These are phyloP conservation scores for Campoletis sonorensis DNA, from an alignment of 1,140 invertebrate species.

Conservation along the genomic window DNA sequence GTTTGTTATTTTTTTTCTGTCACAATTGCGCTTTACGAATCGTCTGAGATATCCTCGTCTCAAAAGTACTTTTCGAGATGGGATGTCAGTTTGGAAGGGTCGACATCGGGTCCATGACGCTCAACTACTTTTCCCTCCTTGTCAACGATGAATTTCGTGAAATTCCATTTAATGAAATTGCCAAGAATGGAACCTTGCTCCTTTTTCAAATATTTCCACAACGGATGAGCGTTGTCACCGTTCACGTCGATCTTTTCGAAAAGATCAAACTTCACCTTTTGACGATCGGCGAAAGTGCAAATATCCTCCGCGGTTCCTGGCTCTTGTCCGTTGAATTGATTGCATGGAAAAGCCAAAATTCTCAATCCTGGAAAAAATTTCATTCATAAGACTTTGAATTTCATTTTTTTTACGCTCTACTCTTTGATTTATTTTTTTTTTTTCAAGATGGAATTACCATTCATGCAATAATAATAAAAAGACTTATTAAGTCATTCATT, in stretches of 20 bases:
- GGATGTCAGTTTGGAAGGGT: constrained; percentile 83
- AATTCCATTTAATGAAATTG: constrained; percentile 97
- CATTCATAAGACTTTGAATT: not conserved
- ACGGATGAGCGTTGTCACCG: constrained; percentile 88
- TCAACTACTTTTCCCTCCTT: constrained; percentile 92
- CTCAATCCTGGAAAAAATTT: constrained; percentile 76
- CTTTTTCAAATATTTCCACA: constrained; percentile 93
- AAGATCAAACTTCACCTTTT: constrained; percentile 79
- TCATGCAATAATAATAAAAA: no score
- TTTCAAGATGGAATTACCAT: no score
- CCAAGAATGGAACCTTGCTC: constrained; percentile 87
- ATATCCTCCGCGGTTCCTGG: constrained; percentile 85
- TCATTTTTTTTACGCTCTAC: constrained; percentile 26
- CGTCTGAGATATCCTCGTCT: constrained; percentile 46
- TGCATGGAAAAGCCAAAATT: constrained; percentile 96
- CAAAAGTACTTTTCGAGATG: constrained; percentile 84
- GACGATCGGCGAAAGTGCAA: constrained; percentile 83
- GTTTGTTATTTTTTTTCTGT: constrained; percentile 17
- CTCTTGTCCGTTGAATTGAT: constrained; percentile 93
- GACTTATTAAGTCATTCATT: no score
- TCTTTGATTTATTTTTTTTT: constrained; percentile 6
- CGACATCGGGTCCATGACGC: constrained; percentile 87
- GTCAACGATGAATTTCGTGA: constrained; percentile 96
- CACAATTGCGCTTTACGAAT: constrained; percentile 26
- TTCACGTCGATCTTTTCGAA: constrained; percentile 93